Conservation (phyloP, 2,888 invertebrate species). For the Dolomedes plantarius region DNA sequence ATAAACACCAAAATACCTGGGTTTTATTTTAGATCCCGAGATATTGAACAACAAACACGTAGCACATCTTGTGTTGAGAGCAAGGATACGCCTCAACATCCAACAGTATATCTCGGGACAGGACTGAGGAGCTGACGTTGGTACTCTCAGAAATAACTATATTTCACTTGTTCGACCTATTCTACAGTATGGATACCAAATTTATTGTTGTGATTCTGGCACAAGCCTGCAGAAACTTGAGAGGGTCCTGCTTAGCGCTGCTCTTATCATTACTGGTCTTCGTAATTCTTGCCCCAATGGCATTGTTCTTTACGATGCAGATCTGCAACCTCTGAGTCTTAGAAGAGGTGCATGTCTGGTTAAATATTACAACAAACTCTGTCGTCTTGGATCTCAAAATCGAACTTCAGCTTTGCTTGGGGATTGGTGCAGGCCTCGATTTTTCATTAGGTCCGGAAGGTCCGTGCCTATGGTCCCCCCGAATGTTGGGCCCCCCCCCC, state of each 20-base stretch:
- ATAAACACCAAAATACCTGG: background rate
- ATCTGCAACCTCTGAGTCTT: background rate
- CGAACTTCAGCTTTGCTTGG: background rate
- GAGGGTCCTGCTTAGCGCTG: background rate
- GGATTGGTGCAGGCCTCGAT: background rate
- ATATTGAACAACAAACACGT: conserved; percentile 9
- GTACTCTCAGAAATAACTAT: conserved; percentile 4
- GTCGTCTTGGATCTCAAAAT: background rate
- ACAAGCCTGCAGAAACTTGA: conserved; percentile 24
- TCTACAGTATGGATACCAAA: background rate
- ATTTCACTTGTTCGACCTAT: conserved; percentile 6
- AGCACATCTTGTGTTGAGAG: conserved; percentile 5
- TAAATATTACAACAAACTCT: background rate
- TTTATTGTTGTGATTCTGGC: conserved; percentile 7
- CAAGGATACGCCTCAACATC: conserved; percentile 8
- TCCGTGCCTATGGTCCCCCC: no score
- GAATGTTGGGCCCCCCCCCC: no score
- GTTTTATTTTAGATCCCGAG: no score
- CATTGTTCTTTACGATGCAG: background rate
- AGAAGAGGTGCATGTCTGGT: background rate
- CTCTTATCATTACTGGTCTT: conserved; percentile 23
- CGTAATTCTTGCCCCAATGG: background rate
- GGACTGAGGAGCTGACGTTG: conserved; percentile 16
- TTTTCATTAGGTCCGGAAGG: no score
- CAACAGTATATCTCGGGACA: conserved; percentile 16